phyloP scores from a whole-genome alignment of 2,888 invertebrate genomes.

The Toxonevra muliebris region DNA sequence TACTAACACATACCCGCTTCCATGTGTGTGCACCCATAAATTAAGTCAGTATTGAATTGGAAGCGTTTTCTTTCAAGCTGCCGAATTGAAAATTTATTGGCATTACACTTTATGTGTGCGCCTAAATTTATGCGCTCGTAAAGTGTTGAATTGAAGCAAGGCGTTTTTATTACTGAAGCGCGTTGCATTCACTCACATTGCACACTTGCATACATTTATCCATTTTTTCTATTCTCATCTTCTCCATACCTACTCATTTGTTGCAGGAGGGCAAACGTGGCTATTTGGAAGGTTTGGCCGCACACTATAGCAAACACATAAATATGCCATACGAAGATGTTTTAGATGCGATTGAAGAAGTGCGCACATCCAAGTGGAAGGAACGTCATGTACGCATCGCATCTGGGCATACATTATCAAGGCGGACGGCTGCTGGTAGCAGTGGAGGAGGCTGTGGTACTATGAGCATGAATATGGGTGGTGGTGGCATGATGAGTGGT shows the following conservation, averaged over 20 bases:
- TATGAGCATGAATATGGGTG: slow-evolving; percentile 55
- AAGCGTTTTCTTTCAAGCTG: background rate
- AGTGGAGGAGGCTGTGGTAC: slow-evolving; percentile 51
- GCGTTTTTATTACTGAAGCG: slow-evolving; percentile 21
- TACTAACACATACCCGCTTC: no score
- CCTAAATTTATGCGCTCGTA: slow-evolving; percentile 23
- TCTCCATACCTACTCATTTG: background rate
- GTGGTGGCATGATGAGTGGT: slow-evolving; percentile 39
- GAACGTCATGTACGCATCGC: slow-evolving; percentile 66
- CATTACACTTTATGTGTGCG: background rate
- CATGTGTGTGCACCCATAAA: no score
- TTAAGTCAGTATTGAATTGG: no score
- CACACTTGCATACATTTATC: slow-evolving; percentile 7
- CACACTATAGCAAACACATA: slow-evolving; percentile 86
- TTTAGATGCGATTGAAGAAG: slow-evolving; percentile 83
- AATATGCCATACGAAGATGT: slow-evolving; percentile 90
- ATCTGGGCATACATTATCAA: slow-evolving; percentile 59
- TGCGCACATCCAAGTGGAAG: slow-evolving; percentile 71
- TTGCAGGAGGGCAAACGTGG: slow-evolving; percentile 84
- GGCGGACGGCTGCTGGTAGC: slow-evolving; percentile 50
- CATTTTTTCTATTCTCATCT: slow-evolving; percentile 18
- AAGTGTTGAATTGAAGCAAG: slow-evolving; percentile 14
- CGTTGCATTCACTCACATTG: slow-evolving; percentile 5
- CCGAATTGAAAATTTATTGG: slow-evolving; percentile 10
- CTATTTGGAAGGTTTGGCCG: slow-evolving; percentile 85